Base-by-base conservation (phyloP, 1,140 invertebrate species). In the Pseudobourletiella spinata region DNA sequence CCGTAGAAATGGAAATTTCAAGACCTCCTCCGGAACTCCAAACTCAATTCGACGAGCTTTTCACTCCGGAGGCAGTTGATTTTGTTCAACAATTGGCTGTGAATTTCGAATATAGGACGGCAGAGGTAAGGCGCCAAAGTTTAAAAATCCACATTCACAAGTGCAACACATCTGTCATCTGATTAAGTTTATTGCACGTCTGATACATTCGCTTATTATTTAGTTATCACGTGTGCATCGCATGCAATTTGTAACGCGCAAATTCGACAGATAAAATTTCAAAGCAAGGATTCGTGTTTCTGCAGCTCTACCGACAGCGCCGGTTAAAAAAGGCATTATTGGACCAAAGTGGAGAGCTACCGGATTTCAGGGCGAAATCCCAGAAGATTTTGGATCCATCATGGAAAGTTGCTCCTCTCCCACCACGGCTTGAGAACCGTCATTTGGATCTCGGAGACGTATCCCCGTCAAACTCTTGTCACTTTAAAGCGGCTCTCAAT, bases 381-480 rank as follows among this genome's bases (percentile, higher is more conserved):
- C 16, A 35, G 3, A 32, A 29, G 11, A 20, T 52, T 22, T 3
- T 28, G 2, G 25, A 52, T 42, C 3, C 29, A 3, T 32, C 74
- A 57, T 83, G 81, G 82, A 79, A 75, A 72, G 75, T 83, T 30
- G 73, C 72, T 18, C 74, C 78, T 48, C 72, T 83, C n/a, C 79
- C 80, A 24, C 63, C 72, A 20, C 72, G 78, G 70, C 64, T 73
- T 18, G 61, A 69, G 61, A 74, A 76, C 67, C 76, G 81, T 48
- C 79, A 78, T 65, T 64, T 83, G 57, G 82, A 83, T 61, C 72
- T 84, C 24, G 81, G 82, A 11, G 82, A 83, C 73, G 81, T 84
- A 0, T 80, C 80, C 43, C 79, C 82, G 26, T 75, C 79, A 32
- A 78, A 81, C 67, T 74, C 76, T 2, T 72, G 74, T 26, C 80